phyloP scores from a whole-genome alignment of 2,888 invertebrate species.

The Hydropsyche betteni region DNA sequence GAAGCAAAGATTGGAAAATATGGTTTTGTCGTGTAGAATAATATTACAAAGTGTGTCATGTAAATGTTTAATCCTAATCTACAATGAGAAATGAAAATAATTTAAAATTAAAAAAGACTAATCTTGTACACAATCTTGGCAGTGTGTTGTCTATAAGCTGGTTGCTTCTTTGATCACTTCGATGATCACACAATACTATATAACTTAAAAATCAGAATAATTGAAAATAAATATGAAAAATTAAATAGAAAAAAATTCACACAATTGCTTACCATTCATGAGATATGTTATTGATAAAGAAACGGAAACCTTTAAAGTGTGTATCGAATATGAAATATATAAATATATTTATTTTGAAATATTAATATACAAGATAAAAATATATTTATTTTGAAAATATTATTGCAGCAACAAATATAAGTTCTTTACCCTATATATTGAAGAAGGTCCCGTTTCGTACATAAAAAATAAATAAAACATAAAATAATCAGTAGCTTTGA shows the following conservation, averaged over 20 bases:
- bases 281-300: not conserved
- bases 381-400: slow-evolving; percentile 23
- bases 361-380: slow-evolving; percentile 22
- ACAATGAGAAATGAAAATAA: slow-evolving; percentile 42
- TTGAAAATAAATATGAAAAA: slow-evolving; percentile 33
- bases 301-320: not conserved
- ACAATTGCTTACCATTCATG: too few species aligned
- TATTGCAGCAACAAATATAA: slow-evolving; percentile 10
- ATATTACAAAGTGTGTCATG: slow-evolving; percentile 35
- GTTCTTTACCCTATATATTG: slow-evolving; percentile 15
- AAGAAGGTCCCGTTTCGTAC: slow-evolving; percentile 12
- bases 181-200: slow-evolving; percentile 35
- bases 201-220: slow-evolving; percentile 35
- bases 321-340: slow-evolving; percentile 18
- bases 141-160: slow-evolving; percentile 50
- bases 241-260: slow-evolving; percentile 2
- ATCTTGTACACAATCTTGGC: slow-evolving; percentile 49
- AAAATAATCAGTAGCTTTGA: not conserved
- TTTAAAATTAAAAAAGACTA: slow-evolving; percentile 44
- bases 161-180: slow-evolving; percentile 38
- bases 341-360: not conserved
- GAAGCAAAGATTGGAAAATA: not conserved
- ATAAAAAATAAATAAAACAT: slow-evolving; percentile 1
- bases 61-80: slow-evolving; percentile 30
- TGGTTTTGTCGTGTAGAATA: slow-evolving; percentile 16